phyloP scores from a whole-genome alignment of 2,797 vertebrate species.

The Paedocypris micromegethes region DNA sequence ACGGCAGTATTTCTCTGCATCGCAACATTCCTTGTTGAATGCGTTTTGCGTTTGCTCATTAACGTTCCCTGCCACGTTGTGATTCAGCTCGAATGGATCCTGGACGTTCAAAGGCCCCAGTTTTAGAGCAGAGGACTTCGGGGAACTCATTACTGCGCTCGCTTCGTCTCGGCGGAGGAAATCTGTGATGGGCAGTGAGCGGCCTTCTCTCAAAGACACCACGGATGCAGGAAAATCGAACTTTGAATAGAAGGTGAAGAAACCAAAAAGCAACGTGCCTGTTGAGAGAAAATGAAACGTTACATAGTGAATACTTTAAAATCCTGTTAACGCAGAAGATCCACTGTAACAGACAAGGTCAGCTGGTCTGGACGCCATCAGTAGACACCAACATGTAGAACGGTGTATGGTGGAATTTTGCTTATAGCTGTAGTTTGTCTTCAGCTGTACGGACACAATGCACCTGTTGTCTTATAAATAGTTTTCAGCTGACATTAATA shows the following conservation, averaged over 20 bases:
- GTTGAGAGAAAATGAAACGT: neutral
- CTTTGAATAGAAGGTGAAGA: conserved; percentile 76
- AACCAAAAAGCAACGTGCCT: conserved; percentile 79
- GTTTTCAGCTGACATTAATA: no score
- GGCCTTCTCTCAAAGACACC: conserved; percentile 73
- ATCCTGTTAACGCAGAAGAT: no score
- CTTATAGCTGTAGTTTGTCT: no score
- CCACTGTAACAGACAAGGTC: no score
- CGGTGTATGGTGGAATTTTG: no score
- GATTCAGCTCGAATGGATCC: conserved; percentile 87
- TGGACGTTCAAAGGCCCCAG: conserved; percentile 79
- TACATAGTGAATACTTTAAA: neutral
- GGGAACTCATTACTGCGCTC: conserved; percentile 31
- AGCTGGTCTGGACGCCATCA: no score
- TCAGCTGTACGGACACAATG: no score
- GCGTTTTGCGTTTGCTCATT: conserved; percentile 66
- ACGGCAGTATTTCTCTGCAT: conserved; percentile 80
- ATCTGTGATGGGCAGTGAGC: conserved; percentile 60
- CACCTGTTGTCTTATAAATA: no score
- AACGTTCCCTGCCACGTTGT: conserved; percentile 88
- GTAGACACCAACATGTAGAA: no score
- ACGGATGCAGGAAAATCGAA: conserved; percentile 76
- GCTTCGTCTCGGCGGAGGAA: conserved; percentile 52
- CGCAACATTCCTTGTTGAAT: conserved; percentile 73
- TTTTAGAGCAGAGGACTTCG: conserved; percentile 45